Conservation (phyloP, 2,888 invertebrate genomes). For the Mellilla xanthometata region DNA sequence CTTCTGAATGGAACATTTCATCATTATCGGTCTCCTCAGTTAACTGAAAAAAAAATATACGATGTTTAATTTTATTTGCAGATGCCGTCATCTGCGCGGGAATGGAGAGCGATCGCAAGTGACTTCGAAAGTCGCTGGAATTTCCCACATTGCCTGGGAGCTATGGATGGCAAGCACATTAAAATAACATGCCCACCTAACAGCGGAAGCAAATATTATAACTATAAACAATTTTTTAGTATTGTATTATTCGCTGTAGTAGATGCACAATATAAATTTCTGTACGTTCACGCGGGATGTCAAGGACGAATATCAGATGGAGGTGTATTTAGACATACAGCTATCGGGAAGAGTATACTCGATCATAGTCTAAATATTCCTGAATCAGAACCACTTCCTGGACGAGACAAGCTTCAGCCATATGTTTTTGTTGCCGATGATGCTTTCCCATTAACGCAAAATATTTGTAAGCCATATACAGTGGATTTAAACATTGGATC, state of each 20-base stretch:
- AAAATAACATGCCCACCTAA: not conserved
- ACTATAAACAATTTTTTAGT: not conserved
- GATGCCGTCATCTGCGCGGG: too few species aligned
- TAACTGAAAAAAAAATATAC: too few species aligned
- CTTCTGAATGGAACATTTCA: too few species aligned
- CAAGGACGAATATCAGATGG: not conserved
- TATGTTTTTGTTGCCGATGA: constrained; percentile 5
- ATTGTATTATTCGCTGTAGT: not conserved
- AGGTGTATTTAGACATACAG: not conserved
- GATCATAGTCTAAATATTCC: not conserved
- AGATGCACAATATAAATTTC: not conserved
- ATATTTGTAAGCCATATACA: constrained; percentile 15
- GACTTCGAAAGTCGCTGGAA: too few species aligned
- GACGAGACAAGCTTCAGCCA: not conserved
- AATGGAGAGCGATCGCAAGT: too few species aligned
- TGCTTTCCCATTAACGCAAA: constrained; percentile 16
- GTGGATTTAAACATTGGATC: constrained; percentile 13
- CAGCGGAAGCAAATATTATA: not conserved
- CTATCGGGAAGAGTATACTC: not conserved
- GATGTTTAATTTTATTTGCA: too few species aligned
- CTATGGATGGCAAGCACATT: not conserved
- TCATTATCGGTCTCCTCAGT: too few species aligned
- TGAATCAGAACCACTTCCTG: not conserved
- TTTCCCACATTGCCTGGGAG: too few species aligned
- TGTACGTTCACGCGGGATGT: not conserved